phyloP scores from a whole-genome alignment of 2,113 vertebrate genomes.

The Sardina pilchardus region DNA sequence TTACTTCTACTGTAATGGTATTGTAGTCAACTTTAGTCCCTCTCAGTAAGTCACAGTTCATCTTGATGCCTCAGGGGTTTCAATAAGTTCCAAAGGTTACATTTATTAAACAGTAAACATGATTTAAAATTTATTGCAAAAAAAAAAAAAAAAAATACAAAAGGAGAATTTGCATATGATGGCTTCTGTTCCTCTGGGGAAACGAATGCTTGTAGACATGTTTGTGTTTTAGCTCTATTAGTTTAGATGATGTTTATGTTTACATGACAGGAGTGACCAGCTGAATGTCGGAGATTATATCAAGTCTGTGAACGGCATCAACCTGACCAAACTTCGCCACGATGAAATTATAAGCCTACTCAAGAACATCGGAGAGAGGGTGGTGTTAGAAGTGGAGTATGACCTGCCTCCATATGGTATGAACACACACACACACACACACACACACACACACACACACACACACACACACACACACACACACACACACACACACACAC shows the following conservation, averaged over 20 bases:
- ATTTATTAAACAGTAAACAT: background rate
- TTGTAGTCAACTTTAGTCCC: too few species aligned
- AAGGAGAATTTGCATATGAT: background rate
- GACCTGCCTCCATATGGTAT: conserved; percentile 89
- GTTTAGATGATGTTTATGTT: background rate
- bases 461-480: background rate
- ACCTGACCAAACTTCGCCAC: conserved; percentile 88
- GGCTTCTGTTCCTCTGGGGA: background rate
- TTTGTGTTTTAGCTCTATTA: background rate
- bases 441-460: background rate
- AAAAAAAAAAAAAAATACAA: background rate
- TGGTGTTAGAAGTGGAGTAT: conserved; percentile 96
- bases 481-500: background rate
- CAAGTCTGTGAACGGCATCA: conserved; percentile 94
- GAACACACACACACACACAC: conserved; percentile 28
- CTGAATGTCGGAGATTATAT: conserved; percentile 95
- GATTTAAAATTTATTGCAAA: background rate
- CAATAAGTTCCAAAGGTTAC: background rate
- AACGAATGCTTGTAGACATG: background rate
- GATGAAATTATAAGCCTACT: conserved; percentile 96
- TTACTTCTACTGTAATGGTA: too few species aligned
- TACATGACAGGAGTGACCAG: conserved; percentile 85
- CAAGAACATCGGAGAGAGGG: conserved; percentile 94
- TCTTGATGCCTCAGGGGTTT: too few species aligned
- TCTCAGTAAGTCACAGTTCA: too few species aligned